Base-by-base conservation (phyloP, 2,113 vertebrate species). In the Poeciliopsis prolifica region DNA sequence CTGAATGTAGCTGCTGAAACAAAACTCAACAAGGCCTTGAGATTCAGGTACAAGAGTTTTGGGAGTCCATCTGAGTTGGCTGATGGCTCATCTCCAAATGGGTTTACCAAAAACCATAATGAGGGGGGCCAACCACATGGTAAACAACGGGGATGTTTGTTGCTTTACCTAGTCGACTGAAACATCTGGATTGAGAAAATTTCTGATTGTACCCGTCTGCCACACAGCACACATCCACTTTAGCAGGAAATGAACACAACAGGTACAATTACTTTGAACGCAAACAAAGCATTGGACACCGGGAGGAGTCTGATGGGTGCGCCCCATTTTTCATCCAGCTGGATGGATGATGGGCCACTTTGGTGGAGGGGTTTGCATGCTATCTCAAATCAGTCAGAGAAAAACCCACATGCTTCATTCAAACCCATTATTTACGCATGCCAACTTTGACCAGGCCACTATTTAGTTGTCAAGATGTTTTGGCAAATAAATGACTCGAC, bases 41-140 rank as follows among this genome's bases (percentile, higher is more conserved):
- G 88, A 0, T 92, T 92, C 74, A 91, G 94, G 85, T 96, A 96
- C 85, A 95, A 88, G 92, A 96, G 95, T 90, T 95, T 95, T 91
- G 94, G 90, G 84, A 94, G 89, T 88, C 94, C 94, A 35, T 91
- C 91, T 60, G 91, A 94, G 14, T 83, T 95, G 84, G 92, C 92
- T 1, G 94, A 95, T 71, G 94, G 92, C 28, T 93, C 94, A 68
- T 70, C 92, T 12, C 76, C 90, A 60, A 94, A 92, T 78, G 94
- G 94, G 74, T 35, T 65, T 31, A 94, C 93, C 80, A 87, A 88
- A 84, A 95, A 95, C 65, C 26, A 40, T 1, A 83, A 76, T 79
- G 92, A 87, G 70, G 44, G 22, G 60, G 30, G 17, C 8, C 26
- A 31, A 17, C 51, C n/a, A 31, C 3, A 24, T 10, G 29, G 40